Base-by-base conservation (phyloP, 1,140 invertebrate species). In the Aphaenogaster rudis region DNA sequence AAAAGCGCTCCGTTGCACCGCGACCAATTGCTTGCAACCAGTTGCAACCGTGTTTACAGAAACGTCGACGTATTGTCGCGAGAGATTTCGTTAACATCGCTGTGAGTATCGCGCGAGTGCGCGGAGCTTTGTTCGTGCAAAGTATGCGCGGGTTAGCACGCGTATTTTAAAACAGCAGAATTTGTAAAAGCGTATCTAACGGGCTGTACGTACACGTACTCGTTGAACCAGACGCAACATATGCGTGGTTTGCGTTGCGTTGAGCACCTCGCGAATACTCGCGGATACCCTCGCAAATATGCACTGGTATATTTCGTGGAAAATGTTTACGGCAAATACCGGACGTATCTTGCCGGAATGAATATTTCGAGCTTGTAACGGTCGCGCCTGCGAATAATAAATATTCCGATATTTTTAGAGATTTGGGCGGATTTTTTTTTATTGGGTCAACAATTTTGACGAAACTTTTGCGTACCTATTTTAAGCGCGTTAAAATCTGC, bases 321-420 rank as follows among this genome's bases (percentile, higher is more conserved):
- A 84, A 84, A 84, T 84, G 71, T 84, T 84, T 84, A 84, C 69
- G 80, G 69, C 80, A 84, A 84, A 84, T 84, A 74, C 67, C 69
- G 69, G 69, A 81, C 50, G 69, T 54, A 72, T 84, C 71, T 74
- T 84, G 80, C 80, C 39, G 54, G 80, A 39, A 74, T 84, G 80
- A 63, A 74, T 84, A 84, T 84, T 84, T 84, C 54, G 52, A 71
- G 80, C 42, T 54, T 76, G 69, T 84, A 84, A 84, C 80, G 15
- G 69, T 74, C 54, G 67, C 80, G 42, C 69, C 69, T 45, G 69
- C 69, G 69, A 84, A 84, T 84, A 84, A 84, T 84, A 84, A 84
- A 84, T 84, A 84, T 61, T 48, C 54, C 80, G 28, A 84, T 84
- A 84, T 84, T 74, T 84, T 84, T 59, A 61, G 39, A 84, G 80